Percentiles rank a stretch among this genome's conserved stretches.
Conservation (phyloP, 2,888 invertebrate genomes). For the Limnephilus auricula region DNA sequence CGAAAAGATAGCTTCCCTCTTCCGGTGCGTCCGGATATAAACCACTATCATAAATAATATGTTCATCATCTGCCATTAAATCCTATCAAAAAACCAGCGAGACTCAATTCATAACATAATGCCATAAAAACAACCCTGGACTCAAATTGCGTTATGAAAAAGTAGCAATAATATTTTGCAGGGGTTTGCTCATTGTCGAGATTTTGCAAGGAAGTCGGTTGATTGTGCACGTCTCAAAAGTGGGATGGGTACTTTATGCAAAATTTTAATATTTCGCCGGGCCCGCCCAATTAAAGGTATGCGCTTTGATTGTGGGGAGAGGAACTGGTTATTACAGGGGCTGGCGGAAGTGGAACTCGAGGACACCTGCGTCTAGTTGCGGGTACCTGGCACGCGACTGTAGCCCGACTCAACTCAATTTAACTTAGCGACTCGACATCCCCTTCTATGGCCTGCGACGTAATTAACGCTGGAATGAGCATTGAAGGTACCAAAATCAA, state of each 20-base stretch:
- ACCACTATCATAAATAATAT: constrained; percentile 51
- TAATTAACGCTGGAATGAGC: constrained; percentile 23
- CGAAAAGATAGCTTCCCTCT: constrained; percentile 27
- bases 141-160: constrained; percentile 28
- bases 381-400: constrained; percentile 60
- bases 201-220: constrained; percentile 27
- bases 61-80: constrained; percentile 53
- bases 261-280: constrained; percentile 57
- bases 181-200: constrained; percentile 5
- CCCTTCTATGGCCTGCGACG: constrained; percentile 18
- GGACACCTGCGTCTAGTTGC: constrained; percentile 62
- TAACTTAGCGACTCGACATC: constrained; percentile 4
- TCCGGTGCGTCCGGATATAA: constrained; percentile 57
- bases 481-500: background rate
- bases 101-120: background rate
- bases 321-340: constrained; percentile 51
- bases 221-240: constrained; percentile 15
- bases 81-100: background rate
- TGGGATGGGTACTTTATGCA: constrained; percentile 61
- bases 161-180: constrained; percentile 10
- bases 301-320: constrained; percentile 30
- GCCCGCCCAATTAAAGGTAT: constrained; percentile 44
- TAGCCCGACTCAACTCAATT: background rate
- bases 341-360: constrained; percentile 59
- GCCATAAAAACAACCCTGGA: constrained; percentile 19